Conservation (phyloP, 1,140 invertebrate genomes). For the Drosophila quadrilineata region DNA sequence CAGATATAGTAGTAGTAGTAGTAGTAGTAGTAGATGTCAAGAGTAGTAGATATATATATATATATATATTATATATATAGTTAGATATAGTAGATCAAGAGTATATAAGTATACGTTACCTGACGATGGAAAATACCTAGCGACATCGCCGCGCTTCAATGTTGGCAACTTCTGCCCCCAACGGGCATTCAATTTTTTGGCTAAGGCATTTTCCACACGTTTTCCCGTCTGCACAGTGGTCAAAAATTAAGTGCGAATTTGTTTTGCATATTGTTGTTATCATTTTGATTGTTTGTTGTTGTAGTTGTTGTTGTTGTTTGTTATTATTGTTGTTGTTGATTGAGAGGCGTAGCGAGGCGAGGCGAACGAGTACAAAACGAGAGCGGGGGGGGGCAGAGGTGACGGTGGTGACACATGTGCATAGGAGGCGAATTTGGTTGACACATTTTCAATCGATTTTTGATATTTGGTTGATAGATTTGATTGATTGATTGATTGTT, state of each 20-base stretch:
- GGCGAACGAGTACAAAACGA: conserved; percentile 43
- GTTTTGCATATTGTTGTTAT: too few relatives aligned
- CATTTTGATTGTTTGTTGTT: conserved; percentile 25
- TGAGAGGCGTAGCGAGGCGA: too few relatives aligned
- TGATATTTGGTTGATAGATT: conserved; percentile 17
- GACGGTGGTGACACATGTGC: conserved; percentile 65
- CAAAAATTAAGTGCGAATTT: too few relatives aligned
- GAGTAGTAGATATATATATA: too few relatives aligned
- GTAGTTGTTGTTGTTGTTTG: conserved; percentile 14
- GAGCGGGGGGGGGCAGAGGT: conserved; percentile 55
- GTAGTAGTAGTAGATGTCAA: too few relatives aligned
- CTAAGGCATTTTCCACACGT: conserved; percentile 86
- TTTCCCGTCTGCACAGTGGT: conserved; percentile 83
- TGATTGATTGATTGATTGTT: conserved; percentile 35
- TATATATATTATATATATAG: too few relatives aligned
- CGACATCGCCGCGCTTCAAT: conserved; percentile 88
- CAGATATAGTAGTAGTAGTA: too few relatives aligned
- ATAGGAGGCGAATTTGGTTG: conserved; percentile 54
- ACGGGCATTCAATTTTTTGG: conserved; percentile 86
- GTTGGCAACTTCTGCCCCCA: conserved; percentile 87
- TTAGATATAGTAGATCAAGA: too few relatives aligned
- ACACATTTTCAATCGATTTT: conserved; percentile 31
- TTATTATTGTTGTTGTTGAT: conserved; percentile 60
- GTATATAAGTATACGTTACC: conserved; percentile 83
- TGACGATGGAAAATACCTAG: conserved; percentile 90